Evolutionary conservation across 2,888 invertebrate species (phyloP), one percentile per base, ranked within the genome.

Genomic region (Bimastos eiseni): DNA sequence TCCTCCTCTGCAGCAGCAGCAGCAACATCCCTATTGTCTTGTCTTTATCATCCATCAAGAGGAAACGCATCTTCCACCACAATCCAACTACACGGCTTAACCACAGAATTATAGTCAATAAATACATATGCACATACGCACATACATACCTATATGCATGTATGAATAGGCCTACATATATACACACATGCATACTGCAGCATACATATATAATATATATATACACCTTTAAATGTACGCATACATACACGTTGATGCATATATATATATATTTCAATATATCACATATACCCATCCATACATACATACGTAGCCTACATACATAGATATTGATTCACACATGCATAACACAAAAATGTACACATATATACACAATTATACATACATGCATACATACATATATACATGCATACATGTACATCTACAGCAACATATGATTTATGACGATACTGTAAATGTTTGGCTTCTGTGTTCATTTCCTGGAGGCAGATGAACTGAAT

Each of bases 241-340:
- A 91, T 38, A 91, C 44, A 88, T 44, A 83, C 49, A 19, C 44
- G 36, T 38, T 24, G 19, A 86, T 70, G 36, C 55, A 90, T 86
- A 86, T 34, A 90, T 36, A 89, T 44, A 86, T 44, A 37, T 37
- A 88, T 88, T 86, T 36, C 33, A 36, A 86, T 90, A 86, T 44
- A 91, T 89, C n/a, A 89, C 89, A 90, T 89, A 91, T 55, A 91
- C 86, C 44, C 41, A 90, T 83, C 83, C 83, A 91, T 90, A n/a
- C n/a, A 90, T 70, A 91, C 33, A 88, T 88, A 91, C 37, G 90
- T 88, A 88, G 4, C 36, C 8, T 84, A 44, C 37, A 44, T 33
- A 49, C 19, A 86, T n/a, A 86, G 37, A 89, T 86, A 86, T n/a
- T n/a, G n/a, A n/a, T n/a, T n/a, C n/a, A n/a, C n/a, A n/a, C n/a